Conservation (phyloP, 2,888 invertebrate species). For the Parnassius orleans region DNA sequence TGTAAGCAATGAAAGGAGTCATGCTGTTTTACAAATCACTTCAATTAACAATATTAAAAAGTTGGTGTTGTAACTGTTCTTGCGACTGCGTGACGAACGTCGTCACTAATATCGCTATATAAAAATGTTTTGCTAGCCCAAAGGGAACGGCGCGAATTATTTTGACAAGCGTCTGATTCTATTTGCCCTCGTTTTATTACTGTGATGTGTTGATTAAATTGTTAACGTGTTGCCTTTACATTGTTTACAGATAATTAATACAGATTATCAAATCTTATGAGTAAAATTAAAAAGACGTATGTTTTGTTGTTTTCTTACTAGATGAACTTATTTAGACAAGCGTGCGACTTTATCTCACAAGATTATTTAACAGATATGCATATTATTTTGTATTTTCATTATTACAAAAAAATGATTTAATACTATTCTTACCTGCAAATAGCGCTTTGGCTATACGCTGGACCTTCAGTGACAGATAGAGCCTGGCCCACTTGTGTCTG, state of each 20-base stretch:
- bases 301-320: slow-evolving; percentile 6
- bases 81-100: slow-evolving; percentile 56
- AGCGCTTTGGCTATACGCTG: slow-evolving; percentile 99
- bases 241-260: slow-evolving; percentile 25
- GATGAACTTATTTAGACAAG: slow-evolving; percentile 54
- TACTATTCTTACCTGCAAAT: slow-evolving; percentile 93
- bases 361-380: slow-evolving; percentile 26
- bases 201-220: slow-evolving; percentile 27
- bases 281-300: slow-evolving; percentile 29
- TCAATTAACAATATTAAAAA: slow-evolving; percentile 81
- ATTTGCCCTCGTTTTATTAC: slow-evolving; percentile 23
- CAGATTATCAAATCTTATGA: slow-evolving; percentile 12
- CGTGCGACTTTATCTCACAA: slow-evolving; percentile 67
- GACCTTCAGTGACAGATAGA: slow-evolving; percentile 96
- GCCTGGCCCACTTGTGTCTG: slow-evolving; percentile 99
- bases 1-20: slow-evolving; percentile 80
- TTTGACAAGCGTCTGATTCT: slow-evolving; percentile 23
- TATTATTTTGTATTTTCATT: slow-evolving; percentile 18
- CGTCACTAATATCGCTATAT: slow-evolving; percentile 34
- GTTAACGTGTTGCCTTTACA: slow-evolving; percentile 24
- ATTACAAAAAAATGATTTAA: neutral
- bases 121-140: slow-evolving; percentile 34
- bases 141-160: slow-evolving; percentile 29
- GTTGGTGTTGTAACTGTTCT: slow-evolving; percentile 66
- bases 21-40: slow-evolving; percentile 81